Evolutionary conservation across 2,888 invertebrate species (phyloP).

Genomic region (Eupeodes latifasciatus): DNA sequence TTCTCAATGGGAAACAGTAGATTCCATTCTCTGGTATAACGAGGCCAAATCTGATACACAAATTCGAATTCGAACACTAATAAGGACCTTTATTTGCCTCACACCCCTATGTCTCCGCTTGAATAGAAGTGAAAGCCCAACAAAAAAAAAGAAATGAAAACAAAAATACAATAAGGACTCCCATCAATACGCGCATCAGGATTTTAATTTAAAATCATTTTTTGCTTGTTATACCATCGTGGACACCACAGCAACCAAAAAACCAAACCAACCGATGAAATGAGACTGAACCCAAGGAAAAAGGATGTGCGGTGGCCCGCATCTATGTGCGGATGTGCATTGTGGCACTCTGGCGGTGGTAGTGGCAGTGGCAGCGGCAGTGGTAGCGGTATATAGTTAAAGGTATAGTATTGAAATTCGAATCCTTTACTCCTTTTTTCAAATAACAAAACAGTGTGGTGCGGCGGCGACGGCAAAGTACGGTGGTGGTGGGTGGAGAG

Average conservation of each 20-base stretch:
- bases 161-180: slow-evolving; percentile 52
- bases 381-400: background rate
- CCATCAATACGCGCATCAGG: slow-evolving; percentile 76
- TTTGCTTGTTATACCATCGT: slow-evolving; percentile 74
- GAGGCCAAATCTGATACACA: background rate
- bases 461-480: background rate
- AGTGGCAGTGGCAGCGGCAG: background rate
- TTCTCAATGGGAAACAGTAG: slow-evolving; percentile 59
- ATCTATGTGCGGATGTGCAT: slow-evolving; percentile 76
- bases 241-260: slow-evolving; percentile 75
- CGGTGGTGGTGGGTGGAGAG: background rate
- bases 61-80: slow-evolving; percentile 53
- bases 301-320: slow-evolving; percentile 76
- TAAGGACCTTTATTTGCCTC: slow-evolving; percentile 66
- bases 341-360: slow-evolving; percentile 32
- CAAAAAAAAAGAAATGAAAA: slow-evolving; percentile 11
- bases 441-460: background rate
- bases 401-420: slow-evolving; percentile 28
- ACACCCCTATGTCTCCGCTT: slow-evolving; percentile 12
- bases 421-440: slow-evolving; percentile 21
- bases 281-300: slow-evolving; percentile 69
- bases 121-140: slow-evolving; percentile 49
- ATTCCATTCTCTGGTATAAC: background rate
- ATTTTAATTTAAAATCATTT: slow-evolving; percentile 77
- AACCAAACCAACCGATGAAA: slow-evolving; percentile 73